These are phyloP conservation scores for Myotis planiceps DNA, from an alignment of 2,797 vertebrate genomes.

Conservation along the genomic window DNA sequence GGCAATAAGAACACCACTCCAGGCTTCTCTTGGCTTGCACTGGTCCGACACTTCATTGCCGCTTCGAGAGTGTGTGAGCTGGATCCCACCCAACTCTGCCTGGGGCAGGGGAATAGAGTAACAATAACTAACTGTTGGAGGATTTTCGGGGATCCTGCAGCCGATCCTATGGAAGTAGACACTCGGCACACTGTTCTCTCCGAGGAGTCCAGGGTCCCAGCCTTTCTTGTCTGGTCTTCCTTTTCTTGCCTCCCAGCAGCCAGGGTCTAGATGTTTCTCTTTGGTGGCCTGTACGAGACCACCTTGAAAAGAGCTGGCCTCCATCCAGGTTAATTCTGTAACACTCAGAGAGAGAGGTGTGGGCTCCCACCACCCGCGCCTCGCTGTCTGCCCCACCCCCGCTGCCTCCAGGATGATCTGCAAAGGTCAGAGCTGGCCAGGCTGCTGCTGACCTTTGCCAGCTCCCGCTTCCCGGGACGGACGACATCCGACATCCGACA, in stretches of 20 bases:
- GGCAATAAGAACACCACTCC: not conserved
- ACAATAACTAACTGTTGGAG: conserved; percentile 35
- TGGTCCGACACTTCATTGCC: conserved; percentile 57
- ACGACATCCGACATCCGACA: not conserved
- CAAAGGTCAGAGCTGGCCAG: not conserved
- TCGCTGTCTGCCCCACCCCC: not conserved
- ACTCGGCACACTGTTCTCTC: not conserved
- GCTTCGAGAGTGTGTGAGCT: conserved; percentile 49
- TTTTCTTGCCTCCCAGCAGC: conserved; percentile 62
- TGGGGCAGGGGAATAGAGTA: not conserved
- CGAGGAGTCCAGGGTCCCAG: not conserved
- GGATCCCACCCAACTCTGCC: conserved; percentile 39
- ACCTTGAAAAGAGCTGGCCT: not conserved
- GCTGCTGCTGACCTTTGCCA: not conserved
- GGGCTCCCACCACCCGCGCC: not conserved
- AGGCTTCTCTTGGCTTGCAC: conserved; percentile 21
- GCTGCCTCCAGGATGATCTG: not conserved
- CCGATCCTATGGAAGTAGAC: not conserved
- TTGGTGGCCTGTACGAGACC: not conserved
- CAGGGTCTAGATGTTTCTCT: conserved; percentile 46
- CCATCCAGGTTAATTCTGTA: not conserved
- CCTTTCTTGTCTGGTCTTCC: conserved; percentile 34
- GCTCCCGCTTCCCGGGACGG: not conserved
- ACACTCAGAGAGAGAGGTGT: not conserved
- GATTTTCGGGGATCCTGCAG: conserved; percentile 37